These are phyloP conservation scores for Hetaerina titia DNA, from an alignment of 2,888 invertebrate genomes.

Conservation along the genomic window DNA sequence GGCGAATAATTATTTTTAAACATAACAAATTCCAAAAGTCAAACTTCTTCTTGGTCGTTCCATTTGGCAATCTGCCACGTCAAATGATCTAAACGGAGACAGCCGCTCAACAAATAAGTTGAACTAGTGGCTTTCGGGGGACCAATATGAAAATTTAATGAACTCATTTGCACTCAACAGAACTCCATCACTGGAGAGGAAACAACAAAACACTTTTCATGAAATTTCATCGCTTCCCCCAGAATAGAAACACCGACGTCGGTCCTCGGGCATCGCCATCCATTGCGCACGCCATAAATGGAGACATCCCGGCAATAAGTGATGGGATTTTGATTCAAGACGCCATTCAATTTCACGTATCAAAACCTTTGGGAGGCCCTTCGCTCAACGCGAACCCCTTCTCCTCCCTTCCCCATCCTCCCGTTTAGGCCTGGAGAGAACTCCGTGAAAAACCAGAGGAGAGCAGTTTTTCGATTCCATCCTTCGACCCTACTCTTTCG, in stretches of 20 bases:
- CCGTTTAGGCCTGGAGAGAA: neutral
- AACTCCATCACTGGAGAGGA: neutral
- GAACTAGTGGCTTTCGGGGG: neutral
- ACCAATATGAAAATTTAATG: neutral
- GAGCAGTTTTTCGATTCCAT: neutral
- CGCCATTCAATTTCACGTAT: no score
- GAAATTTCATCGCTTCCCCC: no score
- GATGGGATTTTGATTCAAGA: no score
- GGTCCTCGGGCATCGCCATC: no score
- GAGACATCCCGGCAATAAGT: no score
- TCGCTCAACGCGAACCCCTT: neutral
- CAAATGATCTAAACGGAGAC: neutral
- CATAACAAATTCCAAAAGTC: neutral
- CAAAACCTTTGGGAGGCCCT: no score
- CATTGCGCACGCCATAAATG: no score
- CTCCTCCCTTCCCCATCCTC: neutral
- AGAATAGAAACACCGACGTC: no score
- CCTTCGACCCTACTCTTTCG: neutral
- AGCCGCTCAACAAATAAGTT: neutral
- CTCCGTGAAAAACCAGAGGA: neutral
- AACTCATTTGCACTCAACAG: neutral
- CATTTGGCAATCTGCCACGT: neutral
- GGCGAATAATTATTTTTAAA: neutral
- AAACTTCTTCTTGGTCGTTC: neutral
- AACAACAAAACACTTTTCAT: no score